Percentiles rank a stretch among this genome's conserved stretches.
Conservation (phyloP, 2,113 vertebrate species). For the Falcunculus frontatus region DNA sequence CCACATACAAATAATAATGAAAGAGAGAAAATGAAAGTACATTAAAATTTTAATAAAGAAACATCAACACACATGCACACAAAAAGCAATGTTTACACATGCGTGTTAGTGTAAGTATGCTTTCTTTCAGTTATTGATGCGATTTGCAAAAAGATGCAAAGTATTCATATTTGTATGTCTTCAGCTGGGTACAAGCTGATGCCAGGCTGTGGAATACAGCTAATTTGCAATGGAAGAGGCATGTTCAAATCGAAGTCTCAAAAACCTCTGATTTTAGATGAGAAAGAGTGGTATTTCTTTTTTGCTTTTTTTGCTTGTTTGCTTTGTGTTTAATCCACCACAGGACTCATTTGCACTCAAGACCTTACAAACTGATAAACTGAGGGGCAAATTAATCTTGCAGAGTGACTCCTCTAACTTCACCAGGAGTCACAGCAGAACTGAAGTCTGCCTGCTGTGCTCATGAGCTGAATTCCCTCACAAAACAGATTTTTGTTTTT, state of each 20-base stretch:
- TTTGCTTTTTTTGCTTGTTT: not conserved
- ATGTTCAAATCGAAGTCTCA: not conserved
- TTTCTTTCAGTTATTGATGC: not conserved
- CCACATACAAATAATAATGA: not conserved
- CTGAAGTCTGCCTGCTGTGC: not conserved
- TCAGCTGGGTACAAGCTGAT: not conserved
- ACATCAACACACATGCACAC: not conserved
- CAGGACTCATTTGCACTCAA: not conserved
- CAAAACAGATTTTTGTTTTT: slow-evolving; percentile 21
- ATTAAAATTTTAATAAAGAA: not conserved
- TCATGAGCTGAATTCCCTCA: not conserved
- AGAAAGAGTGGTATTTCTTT: not conserved
- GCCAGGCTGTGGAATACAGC: not conserved
- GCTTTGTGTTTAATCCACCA: not conserved
- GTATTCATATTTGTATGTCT: not conserved
- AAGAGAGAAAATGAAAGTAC: not conserved
- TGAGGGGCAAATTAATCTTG: not conserved
- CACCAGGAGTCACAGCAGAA: not conserved
- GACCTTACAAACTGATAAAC: not conserved
- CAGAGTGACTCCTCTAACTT: not conserved
- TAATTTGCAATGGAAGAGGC: not conserved
- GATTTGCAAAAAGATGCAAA: not conserved
- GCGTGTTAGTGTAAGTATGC: not conserved
- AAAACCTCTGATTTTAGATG: not conserved
- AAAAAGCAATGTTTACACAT: not conserved